Base-by-base conservation (phyloP, 2,888 invertebrate genomes). In the Amblyjoppa fuscipennis region DNA sequence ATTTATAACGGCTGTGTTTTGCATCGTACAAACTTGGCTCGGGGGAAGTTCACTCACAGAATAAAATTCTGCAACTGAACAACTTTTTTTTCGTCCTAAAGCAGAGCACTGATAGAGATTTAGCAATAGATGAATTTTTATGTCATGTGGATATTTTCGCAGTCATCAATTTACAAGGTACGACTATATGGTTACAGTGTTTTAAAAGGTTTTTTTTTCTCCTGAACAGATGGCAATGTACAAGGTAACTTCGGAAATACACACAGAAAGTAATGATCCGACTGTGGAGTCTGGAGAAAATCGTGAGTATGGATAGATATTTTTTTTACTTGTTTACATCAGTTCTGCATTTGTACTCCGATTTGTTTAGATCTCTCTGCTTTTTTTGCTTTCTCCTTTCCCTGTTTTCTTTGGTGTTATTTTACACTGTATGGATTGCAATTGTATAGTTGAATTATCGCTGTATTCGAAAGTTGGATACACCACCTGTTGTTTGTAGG, bases 181-280 rank as follows among this genome's bases (percentile, higher is more conserved):
- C 9, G 16, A 56, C 0, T 16, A 66, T 66, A 38, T 7, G 34
- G 1, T 38, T 7, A 34, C 13, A 7, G 20, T 20, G 11, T 68
- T 41, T 41, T 25, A 7, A 11, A 45, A 2, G 3, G 11, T 11
- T 28, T 53, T 68, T n/a, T n/a, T 41, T 53, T 76, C 0, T 20
- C 5, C 13, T 7, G 3, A 77, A 66, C 79, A 87, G 86, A 88
- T 87, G 88, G 73, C 86, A 70, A 77, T 76, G 20, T 83, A 91
- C 81, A 96, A 96, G 89, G 96, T 97, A 75, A 96, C 96, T 64
- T 97, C 97, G 34, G 97, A 97, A 95, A 96, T 97, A 92, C 97
- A 97, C 93, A 95, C 95, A 51, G 97, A 97, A 94, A 96, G 95
- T 91, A 95, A 96, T 91, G 84, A 88, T 74, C 76, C 81, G 64